These are phyloP conservation scores for Forbesichthys papilliferus DNA, from an alignment of 2,113 vertebrate species.

Conservation along the genomic window DNA sequence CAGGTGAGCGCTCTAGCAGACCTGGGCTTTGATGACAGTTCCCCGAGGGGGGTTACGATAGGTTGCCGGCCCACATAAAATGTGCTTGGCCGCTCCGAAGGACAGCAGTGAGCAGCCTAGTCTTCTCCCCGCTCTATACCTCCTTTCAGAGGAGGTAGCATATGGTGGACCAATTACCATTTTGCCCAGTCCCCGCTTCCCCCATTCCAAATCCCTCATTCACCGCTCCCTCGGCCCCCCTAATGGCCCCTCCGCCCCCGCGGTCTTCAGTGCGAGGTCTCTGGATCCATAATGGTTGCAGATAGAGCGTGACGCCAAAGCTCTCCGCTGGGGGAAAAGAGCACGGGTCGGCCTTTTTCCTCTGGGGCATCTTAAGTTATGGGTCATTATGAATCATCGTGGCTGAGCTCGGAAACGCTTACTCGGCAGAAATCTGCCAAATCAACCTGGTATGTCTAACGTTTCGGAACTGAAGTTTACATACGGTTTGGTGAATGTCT, in stretches of 20 bases:
- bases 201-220: not conserved
- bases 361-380: conserved; percentile 37
- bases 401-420: conserved; percentile 37
- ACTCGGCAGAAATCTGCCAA: conserved; percentile 53
- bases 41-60: conserved; percentile 58
- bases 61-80: conserved; percentile 47
- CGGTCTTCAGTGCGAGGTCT: conserved; percentile 51
- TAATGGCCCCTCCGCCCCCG: conserved; percentile 51
- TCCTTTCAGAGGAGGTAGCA: conserved; percentile 44
- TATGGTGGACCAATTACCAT: conserved; percentile 70
- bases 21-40: conserved; percentile 57
- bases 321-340: conserved; percentile 32
- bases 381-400: conserved; percentile 57
- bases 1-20: conserved; percentile 72
- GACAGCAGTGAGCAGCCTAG: conserved; percentile 46
- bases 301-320: conserved; percentile 53
- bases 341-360: conserved; percentile 33
- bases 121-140: conserved; percentile 25
- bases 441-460: conserved; percentile 11
- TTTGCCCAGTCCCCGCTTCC: conserved; percentile 40
- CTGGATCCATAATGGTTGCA: conserved; percentile 57
- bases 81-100: conserved; percentile 55
- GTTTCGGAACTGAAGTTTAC: not conserved
- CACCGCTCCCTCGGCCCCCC: conserved; percentile 27
- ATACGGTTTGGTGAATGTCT: too few species aligned